Conservation (phyloP, 1,140 invertebrate genomes). For the Bombyx mandarina region DNA sequence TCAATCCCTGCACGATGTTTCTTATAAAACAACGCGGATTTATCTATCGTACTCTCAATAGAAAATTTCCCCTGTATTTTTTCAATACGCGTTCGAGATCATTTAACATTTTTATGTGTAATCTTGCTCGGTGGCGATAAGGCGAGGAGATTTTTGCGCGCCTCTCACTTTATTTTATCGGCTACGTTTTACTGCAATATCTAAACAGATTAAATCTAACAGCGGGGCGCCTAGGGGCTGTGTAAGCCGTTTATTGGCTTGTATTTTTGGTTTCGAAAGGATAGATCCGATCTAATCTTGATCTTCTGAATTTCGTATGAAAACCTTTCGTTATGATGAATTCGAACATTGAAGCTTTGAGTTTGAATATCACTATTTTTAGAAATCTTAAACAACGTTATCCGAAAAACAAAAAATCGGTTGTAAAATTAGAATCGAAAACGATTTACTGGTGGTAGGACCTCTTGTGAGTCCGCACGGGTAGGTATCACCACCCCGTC, state of each 20-base stretch:
- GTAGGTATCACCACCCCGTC: too few species aligned
- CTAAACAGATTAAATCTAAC: conserved; percentile 66
- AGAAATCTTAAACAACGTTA: too few species aligned
- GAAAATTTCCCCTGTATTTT: conserved; percentile 54
- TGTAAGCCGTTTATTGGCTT: conserved; percentile 36
- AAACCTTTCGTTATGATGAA: too few species aligned
- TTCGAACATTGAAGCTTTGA: too few species aligned
- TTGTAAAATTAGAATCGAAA: too few species aligned
- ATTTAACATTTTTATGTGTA: conserved; percentile 71
- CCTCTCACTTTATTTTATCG: conserved; percentile 64
- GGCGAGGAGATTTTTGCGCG: conserved; percentile 59
- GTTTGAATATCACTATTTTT: too few species aligned
- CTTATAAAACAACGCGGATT: neutral
- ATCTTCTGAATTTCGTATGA: too few species aligned
- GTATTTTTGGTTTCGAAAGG: conserved; percentile 28
- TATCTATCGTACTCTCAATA: conserved; percentile 38
- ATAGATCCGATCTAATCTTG: too few species aligned
- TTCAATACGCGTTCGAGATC: conserved; percentile 66
- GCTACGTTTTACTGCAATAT: conserved; percentile 54
- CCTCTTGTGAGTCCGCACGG: too few species aligned
- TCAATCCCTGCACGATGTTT: too few species aligned
- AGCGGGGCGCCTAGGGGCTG: conserved; percentile 29
- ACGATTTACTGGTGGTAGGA: too few species aligned
- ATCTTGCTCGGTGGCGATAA: conserved; percentile 64
- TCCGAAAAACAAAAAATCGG: too few species aligned